Percentiles rank a stretch among this genome's conserved stretches.
phyloP scores from a whole-genome alignment of 2,113 vertebrate species.

The Gobiocypris rarus region DNA sequence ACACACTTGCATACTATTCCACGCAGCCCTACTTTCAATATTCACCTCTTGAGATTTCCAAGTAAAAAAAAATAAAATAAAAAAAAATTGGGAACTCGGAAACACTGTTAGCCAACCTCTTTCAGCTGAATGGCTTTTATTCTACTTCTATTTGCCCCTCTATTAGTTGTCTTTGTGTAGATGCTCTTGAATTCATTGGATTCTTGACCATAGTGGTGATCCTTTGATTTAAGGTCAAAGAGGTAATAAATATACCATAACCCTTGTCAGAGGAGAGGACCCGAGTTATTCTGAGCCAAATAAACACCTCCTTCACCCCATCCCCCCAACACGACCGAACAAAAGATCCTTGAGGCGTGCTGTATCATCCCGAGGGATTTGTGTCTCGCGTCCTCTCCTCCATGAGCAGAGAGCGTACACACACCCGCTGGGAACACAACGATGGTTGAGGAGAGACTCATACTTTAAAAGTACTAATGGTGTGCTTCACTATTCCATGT shows the following conservation, averaged over 20 bases:
- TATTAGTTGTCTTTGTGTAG: constrained; percentile 13
- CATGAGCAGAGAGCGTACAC: background rate
- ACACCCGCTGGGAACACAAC: background rate
- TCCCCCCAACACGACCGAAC: background rate
- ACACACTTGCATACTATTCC: background rate
- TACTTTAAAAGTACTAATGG: constrained; percentile 48
- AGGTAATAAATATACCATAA: constrained; percentile 51
- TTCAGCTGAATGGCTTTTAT: background rate
- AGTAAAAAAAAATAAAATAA: background rate
- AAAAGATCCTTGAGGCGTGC: constrained; percentile 33
- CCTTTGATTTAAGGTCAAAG: constrained; percentile 46
- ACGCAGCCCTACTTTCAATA: background rate
- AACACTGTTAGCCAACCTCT: background rate
- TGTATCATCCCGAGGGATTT: constrained; percentile 27
- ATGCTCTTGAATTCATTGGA: constrained; percentile 15
- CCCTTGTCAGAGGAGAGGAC: constrained; percentile 33
- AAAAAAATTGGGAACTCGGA: background rate
- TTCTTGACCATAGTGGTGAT: constrained; percentile 26
- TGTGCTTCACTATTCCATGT: constrained; percentile 19
- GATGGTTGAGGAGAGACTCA: constrained; percentile 27
- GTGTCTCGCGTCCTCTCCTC: constrained; percentile 8
- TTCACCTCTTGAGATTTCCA: background rate
- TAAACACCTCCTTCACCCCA: constrained; percentile 1
- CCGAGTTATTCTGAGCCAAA: constrained; percentile 19
- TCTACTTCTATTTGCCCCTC: constrained; percentile 31